Conservation (phyloP, 2,797 vertebrate species). For the Phrynocephalus forsythii region DNA sequence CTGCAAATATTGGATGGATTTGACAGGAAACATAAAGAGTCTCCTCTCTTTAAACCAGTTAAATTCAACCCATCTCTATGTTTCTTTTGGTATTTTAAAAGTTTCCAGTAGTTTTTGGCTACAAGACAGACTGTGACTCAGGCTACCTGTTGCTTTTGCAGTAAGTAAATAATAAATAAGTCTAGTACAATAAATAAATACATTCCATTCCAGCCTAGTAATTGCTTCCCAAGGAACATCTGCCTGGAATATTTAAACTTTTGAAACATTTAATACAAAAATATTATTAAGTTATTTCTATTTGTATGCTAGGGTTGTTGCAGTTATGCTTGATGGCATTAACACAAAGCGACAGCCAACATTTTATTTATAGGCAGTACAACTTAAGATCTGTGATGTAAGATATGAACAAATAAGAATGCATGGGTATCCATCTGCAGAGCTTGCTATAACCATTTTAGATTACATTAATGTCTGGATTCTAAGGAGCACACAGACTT, state of each 20-base stretch:
- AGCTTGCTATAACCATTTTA: no score
- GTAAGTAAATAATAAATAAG: not conserved
- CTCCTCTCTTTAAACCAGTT: no score
- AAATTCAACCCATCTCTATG: not conserved
- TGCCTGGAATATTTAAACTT: not conserved
- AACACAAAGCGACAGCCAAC: not conserved
- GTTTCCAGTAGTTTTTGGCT: not conserved
- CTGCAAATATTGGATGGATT: not conserved
- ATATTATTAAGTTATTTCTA: not conserved
- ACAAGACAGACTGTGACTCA: not conserved
- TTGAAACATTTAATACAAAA: not conserved
- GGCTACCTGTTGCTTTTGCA: not conserved
- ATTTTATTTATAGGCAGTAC: not conserved
- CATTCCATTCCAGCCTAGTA: not conserved
- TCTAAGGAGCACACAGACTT: no score
- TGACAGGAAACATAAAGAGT: not conserved
- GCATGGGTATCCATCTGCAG: not conserved
- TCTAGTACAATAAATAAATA: not conserved
- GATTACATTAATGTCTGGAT: no score
- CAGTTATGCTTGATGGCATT: not conserved
- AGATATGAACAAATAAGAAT: not conserved
- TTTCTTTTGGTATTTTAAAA: not conserved
- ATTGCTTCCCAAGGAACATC: not conserved
- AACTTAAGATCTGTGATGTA: not conserved
- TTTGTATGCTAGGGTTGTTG: not conserved